Percentiles rank a stretch among this genome's conserved stretches.
Evolutionary conservation across 2,888 invertebrate species (phyloP).

Genomic region (Pammene aurita): DNA sequence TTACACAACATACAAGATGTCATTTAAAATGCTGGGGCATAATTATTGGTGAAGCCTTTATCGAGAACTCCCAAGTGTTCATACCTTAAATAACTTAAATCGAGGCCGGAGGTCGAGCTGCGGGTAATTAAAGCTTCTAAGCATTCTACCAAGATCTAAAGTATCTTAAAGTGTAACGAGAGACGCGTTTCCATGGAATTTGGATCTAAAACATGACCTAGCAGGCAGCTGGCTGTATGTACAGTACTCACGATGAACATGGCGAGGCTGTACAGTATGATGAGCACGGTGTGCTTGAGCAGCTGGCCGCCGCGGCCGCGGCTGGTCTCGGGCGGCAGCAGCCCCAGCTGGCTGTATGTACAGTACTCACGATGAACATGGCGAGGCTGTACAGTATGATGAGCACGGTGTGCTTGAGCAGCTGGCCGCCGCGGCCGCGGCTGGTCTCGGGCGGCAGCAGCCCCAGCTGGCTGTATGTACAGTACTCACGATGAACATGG

Average conservation of each 20-base stretch:
- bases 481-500: constrained; percentile 94
- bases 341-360: too few relatives aligned
- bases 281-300: constrained; percentile 90
- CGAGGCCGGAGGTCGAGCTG: too few relatives aligned
- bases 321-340: constrained; percentile 70
- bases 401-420: constrained; percentile 91
- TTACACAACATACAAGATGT: not conserved
- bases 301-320: constrained; percentile 85
- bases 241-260: constrained; percentile 94
- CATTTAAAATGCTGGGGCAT: too few relatives aligned
- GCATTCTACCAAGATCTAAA: too few relatives aligned
- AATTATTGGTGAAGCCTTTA: too few relatives aligned
- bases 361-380: constrained; percentile 93
- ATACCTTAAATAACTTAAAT: too few relatives aligned
- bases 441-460: constrained; percentile 71
- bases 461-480: constrained; percentile 64
- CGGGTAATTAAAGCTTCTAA: too few relatives aligned
- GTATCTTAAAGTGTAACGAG: too few relatives aligned
- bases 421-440: constrained; percentile 83
- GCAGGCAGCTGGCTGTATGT: too few relatives aligned
- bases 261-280: constrained; percentile 90
- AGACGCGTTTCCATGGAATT: too few relatives aligned
- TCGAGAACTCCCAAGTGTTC: too few relatives aligned
- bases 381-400: constrained; percentile 90
- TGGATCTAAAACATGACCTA: too few relatives aligned